A percentile compares a stretch with the other conserved stretches of the same genome.
Conservation (phyloP, 2,797 vertebrate genomes). For the Chiropotes sagulatus region DNA sequence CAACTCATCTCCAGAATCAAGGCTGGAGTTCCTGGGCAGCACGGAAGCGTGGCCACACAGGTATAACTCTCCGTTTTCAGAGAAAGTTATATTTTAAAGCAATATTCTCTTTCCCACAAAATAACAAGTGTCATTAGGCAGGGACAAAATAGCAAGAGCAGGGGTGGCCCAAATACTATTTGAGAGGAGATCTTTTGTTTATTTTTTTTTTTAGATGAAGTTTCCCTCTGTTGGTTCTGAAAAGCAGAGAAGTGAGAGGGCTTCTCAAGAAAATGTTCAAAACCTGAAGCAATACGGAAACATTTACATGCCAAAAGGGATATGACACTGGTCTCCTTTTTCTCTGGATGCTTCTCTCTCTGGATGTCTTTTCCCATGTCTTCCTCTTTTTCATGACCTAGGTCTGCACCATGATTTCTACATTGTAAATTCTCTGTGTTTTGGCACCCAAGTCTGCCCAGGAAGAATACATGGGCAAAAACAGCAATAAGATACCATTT, state of each 20-base stretch:
- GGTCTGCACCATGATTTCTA: neutral
- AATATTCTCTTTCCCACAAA: neutral
- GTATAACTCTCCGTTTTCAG: neutral
- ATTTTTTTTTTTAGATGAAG: neutral
- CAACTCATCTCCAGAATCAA: neutral
- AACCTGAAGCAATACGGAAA: neutral
- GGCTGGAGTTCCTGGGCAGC: accelerated
- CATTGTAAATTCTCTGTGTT: neutral
- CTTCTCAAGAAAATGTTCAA: neutral
- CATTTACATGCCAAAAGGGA: neutral
- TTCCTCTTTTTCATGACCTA: neutral
- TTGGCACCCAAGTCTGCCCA: neutral
- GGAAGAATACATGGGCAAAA: neutral
- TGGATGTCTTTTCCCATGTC: neutral
- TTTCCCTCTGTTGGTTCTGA: neutral
- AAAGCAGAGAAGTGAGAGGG: neutral
- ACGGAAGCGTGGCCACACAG: neutral
- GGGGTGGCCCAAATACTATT: neutral
- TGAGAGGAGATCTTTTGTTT: neutral
- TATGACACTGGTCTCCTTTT: neutral
- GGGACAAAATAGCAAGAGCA: neutral
- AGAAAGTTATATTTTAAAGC: neutral
- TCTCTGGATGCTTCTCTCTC: neutral
- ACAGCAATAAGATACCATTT: neutral
- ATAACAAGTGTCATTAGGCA: neutral